phyloP scores from a whole-genome alignment of 1,140 invertebrate genomes.

The Onthophagus taurus region DNA sequence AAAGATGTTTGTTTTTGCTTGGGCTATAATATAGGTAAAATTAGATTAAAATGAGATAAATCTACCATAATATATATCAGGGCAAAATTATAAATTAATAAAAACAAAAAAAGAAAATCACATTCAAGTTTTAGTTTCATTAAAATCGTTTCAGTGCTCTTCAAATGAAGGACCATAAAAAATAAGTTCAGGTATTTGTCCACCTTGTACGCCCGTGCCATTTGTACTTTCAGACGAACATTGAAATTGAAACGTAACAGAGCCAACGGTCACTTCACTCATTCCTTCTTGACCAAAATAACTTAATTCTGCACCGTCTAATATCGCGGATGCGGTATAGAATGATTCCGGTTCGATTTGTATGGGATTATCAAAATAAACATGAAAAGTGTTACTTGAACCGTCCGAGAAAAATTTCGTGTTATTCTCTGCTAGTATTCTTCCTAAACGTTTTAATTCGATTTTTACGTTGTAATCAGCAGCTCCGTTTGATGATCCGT shows the following conservation, averaged over 20 bases:
- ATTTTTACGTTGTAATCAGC: slow-evolving; percentile 87
- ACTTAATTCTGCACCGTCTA: slow-evolving; percentile 84
- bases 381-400: slow-evolving; percentile 87
- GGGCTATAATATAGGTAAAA: no score
- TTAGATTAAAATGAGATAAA: no score
- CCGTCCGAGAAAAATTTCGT: slow-evolving; percentile 91
- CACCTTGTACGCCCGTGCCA: slow-evolving; percentile 87
- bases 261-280: slow-evolving; percentile 80
- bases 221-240: slow-evolving; percentile 90
- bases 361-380: slow-evolving; percentile 87
- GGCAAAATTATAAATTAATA: no score
- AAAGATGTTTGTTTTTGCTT: no score
- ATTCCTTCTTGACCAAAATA: slow-evolving; percentile 94
- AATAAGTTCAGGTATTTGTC: slow-evolving; percentile 88
- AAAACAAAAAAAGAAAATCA: no score
- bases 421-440: slow-evolving; percentile 78
- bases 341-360: slow-evolving; percentile 84
- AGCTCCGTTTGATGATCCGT: slow-evolving; percentile 84
- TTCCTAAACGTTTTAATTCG: slow-evolving; percentile 75
- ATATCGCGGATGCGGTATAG: slow-evolving; percentile 81
- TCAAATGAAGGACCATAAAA: slow-evolving; percentile 73
- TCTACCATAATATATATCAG: no score
- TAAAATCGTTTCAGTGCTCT: slow-evolving; percentile 34
- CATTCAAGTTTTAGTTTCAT: no score
- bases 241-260: slow-evolving; percentile 88